Evolutionary conservation across 1,140 invertebrate species (phyloP), one percentile per base, ranked within the genome.

Genomic region (Philopotamus ludificatus): DNA sequence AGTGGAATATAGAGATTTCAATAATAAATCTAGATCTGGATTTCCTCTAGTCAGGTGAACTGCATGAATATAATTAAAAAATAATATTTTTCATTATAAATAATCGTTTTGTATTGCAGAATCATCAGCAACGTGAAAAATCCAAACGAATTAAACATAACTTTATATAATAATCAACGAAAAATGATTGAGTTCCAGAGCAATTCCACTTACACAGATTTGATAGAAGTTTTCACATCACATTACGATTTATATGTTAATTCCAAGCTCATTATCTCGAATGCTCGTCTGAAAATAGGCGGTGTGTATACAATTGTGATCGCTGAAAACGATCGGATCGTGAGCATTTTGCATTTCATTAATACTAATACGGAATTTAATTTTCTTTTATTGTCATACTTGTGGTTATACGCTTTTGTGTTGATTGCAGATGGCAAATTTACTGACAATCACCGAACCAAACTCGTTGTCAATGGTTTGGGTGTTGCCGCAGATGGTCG

Each of bases 401-500:
- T 12, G 28, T 34, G 28, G 28, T 34, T 7, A 12, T 34, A 4
- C 28, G 28, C 28, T 4, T 34, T 34, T 34, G 28, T 34, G 28
- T 34, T 12, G 28, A 12, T 7, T 78, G 62, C 72, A 80, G 71
- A 71, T 60, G 15, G 69, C 74, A 1, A 71, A 75, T 7, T 26
- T 78, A 7, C 57, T 81, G 1, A 72, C 74, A 0, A 72, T 89
- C 1, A 87, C 89, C 0, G 67, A 77, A 59, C 79, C 87, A 0
- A 92, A 91, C 73, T 84, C 81, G 0, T 74, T 94, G 41, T 86
- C 87, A 51, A 91, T 95, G 77, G 74, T 89, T 0, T 88, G 85
- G 81, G 77, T 94, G 70, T 68, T 94, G 2, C 92, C 92, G 0
- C 92, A 95, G 74, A 92, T 93, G 72, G 68, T 94, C 20, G 77